These are phyloP conservation scores for Metopia argyrocephala DNA, from an alignment of 2,888 invertebrate species.

Conservation along the genomic window DNA sequence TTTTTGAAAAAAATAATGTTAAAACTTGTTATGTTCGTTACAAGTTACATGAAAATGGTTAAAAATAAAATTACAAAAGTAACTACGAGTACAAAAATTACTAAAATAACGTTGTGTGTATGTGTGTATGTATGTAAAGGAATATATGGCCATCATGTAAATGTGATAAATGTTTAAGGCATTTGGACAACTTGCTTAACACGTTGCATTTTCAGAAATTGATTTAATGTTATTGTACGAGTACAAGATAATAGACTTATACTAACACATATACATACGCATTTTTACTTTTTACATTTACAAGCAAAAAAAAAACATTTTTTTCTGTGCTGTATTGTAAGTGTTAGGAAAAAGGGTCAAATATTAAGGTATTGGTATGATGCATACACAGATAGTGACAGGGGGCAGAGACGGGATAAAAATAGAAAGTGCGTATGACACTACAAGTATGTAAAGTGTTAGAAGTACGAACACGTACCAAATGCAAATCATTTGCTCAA, in stretches of 20 bases:
- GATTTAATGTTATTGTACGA: conserved; percentile 58
- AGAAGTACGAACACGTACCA: conserved; percentile 41
- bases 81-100: conserved; percentile 19
- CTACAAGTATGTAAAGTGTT: conserved; percentile 50
- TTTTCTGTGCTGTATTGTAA: background rate
- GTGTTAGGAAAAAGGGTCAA: background rate
- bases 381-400: background rate
- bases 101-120: background rate
- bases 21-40: conserved; percentile 1
- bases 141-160: conserved; percentile 30
- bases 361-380: background rate
- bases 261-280: background rate
- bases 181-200: conserved; percentile 60
- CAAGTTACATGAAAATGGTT: background rate
- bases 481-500: conserved; percentile 41
- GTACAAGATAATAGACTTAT: conserved; percentile 21
- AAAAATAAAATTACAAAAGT: background rate
- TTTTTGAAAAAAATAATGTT: background rate
- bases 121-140: background rate
- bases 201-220: conserved; percentile 59
- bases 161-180: conserved; percentile 57
- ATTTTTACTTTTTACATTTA: background rate
- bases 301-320: background rate
- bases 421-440: conserved; percentile 52
- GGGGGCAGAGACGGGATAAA: conserved; percentile 12